A percentile compares a stretch with the other conserved stretches of the same genome.
phyloP scores from a whole-genome alignment of 37 sponge, comb jelly and placozoan genomes.

The Spongilla lacustris region DNA sequence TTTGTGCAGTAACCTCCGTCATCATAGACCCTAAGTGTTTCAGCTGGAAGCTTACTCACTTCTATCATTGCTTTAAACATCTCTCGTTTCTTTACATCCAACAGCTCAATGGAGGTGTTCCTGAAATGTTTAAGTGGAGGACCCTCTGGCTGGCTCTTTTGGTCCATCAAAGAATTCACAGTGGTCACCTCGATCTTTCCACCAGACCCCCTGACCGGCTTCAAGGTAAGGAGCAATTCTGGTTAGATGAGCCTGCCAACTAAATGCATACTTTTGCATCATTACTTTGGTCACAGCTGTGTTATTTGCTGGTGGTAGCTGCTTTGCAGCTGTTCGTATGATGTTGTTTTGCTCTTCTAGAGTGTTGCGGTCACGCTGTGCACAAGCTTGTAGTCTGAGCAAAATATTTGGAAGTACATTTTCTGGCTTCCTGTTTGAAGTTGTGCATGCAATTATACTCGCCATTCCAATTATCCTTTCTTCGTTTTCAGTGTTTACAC shows the following conservation, averaged over 20 bases:
- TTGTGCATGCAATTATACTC: not conserved
- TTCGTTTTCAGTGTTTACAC: constrained; percentile 15
- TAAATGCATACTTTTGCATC: not conserved
- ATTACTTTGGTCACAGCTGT: not conserved
- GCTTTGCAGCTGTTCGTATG: not conserved
- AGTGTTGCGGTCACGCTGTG: not conserved
- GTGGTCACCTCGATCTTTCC: not conserved
- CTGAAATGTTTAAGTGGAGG: not conserved
- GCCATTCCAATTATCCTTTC: constrained; percentile 31
- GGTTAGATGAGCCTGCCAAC: not conserved
- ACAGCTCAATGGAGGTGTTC: not conserved
- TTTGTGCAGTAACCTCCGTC: not conserved
- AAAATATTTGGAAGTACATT: constrained; percentile 30
- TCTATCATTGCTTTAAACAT: not conserved
- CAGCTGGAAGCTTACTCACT: not conserved
- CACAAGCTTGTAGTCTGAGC: constrained; percentile 25
- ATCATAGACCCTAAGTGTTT: not conserved
- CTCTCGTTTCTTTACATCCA: not conserved
- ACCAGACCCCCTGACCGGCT: not conserved
- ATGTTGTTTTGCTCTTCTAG: not conserved
- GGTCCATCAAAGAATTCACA: not conserved
- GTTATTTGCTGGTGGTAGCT: not conserved
- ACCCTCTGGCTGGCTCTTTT: not conserved
- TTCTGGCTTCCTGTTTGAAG: constrained; percentile 18
- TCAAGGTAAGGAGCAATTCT: not conserved